Percentiles rank a stretch among this genome's conserved stretches.
phyloP scores from a whole-genome alignment of 2,113 vertebrate genomes.

The Alosa alosa region DNA sequence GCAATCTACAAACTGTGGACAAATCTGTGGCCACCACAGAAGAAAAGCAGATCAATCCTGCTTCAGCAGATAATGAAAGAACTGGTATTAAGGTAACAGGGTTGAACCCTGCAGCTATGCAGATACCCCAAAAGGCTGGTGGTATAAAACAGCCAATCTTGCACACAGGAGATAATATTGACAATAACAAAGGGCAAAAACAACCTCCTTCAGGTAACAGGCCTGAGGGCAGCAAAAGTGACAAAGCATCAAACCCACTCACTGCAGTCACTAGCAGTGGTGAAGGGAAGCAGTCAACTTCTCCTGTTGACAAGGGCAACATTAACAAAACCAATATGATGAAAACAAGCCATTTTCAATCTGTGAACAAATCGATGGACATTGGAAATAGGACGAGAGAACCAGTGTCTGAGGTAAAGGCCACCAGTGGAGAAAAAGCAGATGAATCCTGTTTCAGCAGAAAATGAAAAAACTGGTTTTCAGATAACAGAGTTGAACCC shows the following conservation, averaged over 20 bases:
- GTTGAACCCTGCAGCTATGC: not conserved
- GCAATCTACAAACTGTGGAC: not conserved
- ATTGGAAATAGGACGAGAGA: not conserved
- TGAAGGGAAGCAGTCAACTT: not conserved
- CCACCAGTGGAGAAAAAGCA: not conserved
- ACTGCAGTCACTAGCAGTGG: not conserved
- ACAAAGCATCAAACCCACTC: no score
- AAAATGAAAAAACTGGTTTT: not conserved
- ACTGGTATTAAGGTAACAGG: not conserved
- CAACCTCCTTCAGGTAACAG: no score
- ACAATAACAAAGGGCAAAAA: no score
- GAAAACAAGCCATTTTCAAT: no score
- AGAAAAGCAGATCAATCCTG: not conserved
- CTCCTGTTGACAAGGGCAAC: constrained; percentile 1
- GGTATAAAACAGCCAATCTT: not conserved
- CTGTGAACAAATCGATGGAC: not conserved
- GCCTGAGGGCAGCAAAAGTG: not conserved
- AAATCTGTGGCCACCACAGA: not conserved
- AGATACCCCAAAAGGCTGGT: not conserved
- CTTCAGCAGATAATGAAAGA: not conserved
- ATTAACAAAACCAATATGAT: no score
- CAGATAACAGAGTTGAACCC: not conserved
- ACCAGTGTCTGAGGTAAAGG: not conserved
- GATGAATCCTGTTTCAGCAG: not conserved
- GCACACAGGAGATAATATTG: not conserved